Evolutionary conservation across 37 sponge, comb jelly and placozoan genomes (phyloP).

Genomic region (Halichondria panicea): DNA sequence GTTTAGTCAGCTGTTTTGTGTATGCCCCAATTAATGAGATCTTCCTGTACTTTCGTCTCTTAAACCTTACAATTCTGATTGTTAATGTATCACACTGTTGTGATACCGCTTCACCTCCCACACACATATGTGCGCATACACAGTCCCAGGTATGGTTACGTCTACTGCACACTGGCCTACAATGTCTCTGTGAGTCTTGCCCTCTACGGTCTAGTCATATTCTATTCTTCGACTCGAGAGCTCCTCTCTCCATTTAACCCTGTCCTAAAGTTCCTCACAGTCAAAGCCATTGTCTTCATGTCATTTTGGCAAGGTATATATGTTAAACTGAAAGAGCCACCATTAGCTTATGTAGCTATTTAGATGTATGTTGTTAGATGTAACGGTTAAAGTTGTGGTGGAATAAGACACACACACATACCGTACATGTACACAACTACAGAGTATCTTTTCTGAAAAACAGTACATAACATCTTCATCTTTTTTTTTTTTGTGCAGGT

Average conservation of each 20-base stretch:
- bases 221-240: constrained; percentile 87
- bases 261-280: constrained; percentile 93
- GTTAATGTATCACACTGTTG: too few relatives aligned
- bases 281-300: constrained; percentile 91
- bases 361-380: neutral
- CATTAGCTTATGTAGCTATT: neutral
- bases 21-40: too few relatives aligned
- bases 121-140: neutral
- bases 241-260: constrained; percentile 85
- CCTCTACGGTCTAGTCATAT: constrained; percentile 89
- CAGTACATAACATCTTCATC: too few relatives aligned
- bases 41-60: too few relatives aligned
- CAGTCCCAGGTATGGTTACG: constrained; percentile 80
- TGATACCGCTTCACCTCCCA: too few relatives aligned
- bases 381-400: neutral
- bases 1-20: too few relatives aligned
- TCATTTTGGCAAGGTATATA: constrained; percentile 97
- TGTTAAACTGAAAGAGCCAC: too few relatives aligned
- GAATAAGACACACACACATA: neutral
- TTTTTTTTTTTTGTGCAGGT: too few relatives aligned
- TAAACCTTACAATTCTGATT: too few relatives aligned
- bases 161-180: constrained; percentile 89
- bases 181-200: constrained; percentile 93
- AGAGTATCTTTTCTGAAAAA: too few relatives aligned
- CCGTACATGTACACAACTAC: too few relatives aligned